These are phyloP conservation scores for Peucedramus taeniatus DNA, from an alignment of 2,113 vertebrate genomes.

Conservation along the genomic window DNA sequence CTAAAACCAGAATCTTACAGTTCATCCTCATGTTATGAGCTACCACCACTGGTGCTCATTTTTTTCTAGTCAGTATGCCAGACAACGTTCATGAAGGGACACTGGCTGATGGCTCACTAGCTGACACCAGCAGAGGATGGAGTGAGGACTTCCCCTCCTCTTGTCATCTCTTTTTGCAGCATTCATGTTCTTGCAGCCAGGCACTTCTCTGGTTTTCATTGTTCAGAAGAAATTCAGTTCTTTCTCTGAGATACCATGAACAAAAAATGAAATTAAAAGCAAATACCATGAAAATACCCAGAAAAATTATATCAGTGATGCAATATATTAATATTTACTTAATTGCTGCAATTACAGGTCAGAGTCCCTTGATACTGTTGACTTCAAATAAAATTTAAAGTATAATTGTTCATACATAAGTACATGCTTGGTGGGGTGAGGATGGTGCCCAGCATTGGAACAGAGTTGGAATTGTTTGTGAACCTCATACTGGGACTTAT, in stretches of 20 bases:
- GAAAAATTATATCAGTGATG: not conserved
- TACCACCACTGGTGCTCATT: not conserved
- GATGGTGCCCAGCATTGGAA: not conserved
- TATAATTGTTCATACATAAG: not conserved
- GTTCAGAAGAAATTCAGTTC: not conserved
- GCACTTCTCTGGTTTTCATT: not conserved
- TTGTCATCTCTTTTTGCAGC: not conserved
- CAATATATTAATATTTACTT: not conserved
- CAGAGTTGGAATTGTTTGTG: slow-evolving; percentile 23
- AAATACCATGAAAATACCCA: not conserved
- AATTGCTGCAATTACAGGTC: not conserved
- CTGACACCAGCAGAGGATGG: not conserved
- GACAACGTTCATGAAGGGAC: not conserved
- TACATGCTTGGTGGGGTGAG: not conserved
- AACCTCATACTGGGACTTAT: not conserved
- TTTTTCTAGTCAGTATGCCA: not conserved
- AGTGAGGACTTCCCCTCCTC: not conserved
- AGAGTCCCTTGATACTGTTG: not conserved
- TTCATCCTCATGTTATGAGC: not conserved
- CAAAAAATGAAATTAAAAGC: not conserved
- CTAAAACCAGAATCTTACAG: not conserved
- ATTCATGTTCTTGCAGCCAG: fast-evolving
- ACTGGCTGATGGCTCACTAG: not conserved
- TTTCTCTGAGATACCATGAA: not conserved
- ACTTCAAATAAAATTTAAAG: not conserved